These are phyloP conservation scores for Remorina albescens DNA, from an alignment of 2,797 vertebrate species.

Conservation along the genomic window DNA sequence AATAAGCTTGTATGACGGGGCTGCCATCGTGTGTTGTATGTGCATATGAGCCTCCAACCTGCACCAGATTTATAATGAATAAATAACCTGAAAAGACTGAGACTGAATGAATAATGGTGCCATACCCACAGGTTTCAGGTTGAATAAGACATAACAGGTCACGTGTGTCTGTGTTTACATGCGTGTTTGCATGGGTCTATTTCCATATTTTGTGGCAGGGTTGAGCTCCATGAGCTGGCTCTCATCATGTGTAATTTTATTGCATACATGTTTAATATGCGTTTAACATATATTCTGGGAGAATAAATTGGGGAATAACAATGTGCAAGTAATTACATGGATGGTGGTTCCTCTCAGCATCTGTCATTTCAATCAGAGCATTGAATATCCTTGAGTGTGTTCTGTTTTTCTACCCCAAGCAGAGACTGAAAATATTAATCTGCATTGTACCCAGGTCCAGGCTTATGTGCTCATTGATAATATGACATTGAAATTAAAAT, in stretches of 20 bases:
- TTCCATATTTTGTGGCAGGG: slow-evolving; percentile 24
- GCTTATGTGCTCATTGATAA: slow-evolving; percentile 54
- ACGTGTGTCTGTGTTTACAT: not conserved
- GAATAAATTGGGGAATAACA: slow-evolving; percentile 78
- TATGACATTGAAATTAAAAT: slow-evolving; percentile 61
- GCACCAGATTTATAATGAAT: slow-evolving; percentile 1
- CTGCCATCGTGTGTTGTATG: not conserved
- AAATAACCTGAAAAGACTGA: slow-evolving; percentile 18
- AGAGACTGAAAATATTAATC: slow-evolving; percentile 69
- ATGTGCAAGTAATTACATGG: slow-evolving; percentile 80
- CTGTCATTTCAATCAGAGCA: slow-evolving; percentile 74
- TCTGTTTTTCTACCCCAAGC: slow-evolving; percentile 67
- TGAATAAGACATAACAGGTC: slow-evolving; percentile 16
- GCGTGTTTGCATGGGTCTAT: slow-evolving; percentile 4
- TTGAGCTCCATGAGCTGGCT: slow-evolving; percentile 31
- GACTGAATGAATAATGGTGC: not conserved
- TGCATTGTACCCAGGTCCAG: slow-evolving; percentile 55
- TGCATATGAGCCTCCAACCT: not conserved
- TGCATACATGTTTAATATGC: slow-evolving; percentile 75
- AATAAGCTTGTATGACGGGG: not conserved
- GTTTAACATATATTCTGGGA: slow-evolving; percentile 76
- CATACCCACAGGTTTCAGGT: slow-evolving; percentile 5
- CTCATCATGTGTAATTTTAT: slow-evolving; percentile 44
- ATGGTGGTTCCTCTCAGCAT: slow-evolving; percentile 74
- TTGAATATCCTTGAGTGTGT: slow-evolving; percentile 70